Evolutionary conservation across 2,797 vertebrate genomes (phyloP), one percentile per base, ranked within the genome.

Genomic region (Cichlasoma orientale): DNA sequence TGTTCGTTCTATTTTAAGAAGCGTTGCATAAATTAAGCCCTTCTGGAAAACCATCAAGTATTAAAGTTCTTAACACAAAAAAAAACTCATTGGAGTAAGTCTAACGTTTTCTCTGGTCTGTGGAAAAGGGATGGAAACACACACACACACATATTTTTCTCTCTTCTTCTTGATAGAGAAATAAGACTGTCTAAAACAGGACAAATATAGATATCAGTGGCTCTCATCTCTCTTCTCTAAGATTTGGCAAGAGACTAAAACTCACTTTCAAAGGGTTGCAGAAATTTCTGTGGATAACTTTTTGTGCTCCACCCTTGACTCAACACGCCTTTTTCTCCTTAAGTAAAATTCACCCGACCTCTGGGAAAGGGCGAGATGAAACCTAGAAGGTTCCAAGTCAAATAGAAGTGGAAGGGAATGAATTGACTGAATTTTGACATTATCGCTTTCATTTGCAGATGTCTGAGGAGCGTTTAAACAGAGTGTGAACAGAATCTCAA

Each of bases 401-500:
- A 86, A 86, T 36, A 63, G 16, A 82, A 79, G 73, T 29, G 61
- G 33, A 70, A 58, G 53, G 27, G n/a, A 74, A 77, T 69, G 11
- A 80, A 86, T 83, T 82, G 72, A 69, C 33, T 23, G 50, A 77
- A 38, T 75, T 77, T 79, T 77, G 19, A 86, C 78, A 83, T 84
- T 80, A 82, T 59, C 9, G 19, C 50, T 82, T 89, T 79, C 73
- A 78, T 80, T 86, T 74, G 31, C 71, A 59, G 84, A 69, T 4
- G 54, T 82, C 79, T 82, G 57, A 58, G 69, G 23, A 47, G 56
- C 56, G 57, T 78, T 87, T 79, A 79, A 86, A 77, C 25, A 58
- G 52, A 23, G 54, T 59, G 59, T 79, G 82, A 82, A 50, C 63
- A 36, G 75, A 90, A 90, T 89, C 29, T 14, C 58, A 75, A 86